Conservation (phyloP, 2,888 invertebrate species). For the Phymatocera aterrima region DNA sequence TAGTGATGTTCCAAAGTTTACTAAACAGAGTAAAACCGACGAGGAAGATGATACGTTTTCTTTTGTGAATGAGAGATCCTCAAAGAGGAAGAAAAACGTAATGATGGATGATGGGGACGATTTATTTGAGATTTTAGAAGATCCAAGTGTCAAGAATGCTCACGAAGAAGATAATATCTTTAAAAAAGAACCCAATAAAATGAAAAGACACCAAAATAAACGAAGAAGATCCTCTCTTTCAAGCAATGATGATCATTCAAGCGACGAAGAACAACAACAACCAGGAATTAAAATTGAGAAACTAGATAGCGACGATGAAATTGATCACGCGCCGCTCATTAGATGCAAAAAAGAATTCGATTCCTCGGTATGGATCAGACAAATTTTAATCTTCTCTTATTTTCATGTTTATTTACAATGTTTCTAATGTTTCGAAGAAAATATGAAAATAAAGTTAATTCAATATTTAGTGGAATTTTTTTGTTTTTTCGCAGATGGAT, state of each 20-base stretch:
- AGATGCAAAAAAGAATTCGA: conserved; percentile 30
- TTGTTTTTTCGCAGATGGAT: conserved; percentile 5
- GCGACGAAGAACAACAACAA: conserved; percentile 5
- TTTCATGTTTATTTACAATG: background rate
- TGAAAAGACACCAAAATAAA: background rate
- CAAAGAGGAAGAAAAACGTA: background rate
- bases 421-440: background rate
- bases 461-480: too few relatives aligned
- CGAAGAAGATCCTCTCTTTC: conserved; percentile 13
- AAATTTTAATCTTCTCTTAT: background rate
- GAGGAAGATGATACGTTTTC: conserved; percentile 12
- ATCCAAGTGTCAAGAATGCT: background rate
- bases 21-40: background rate
- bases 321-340: background rate
- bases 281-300: conserved; percentile 28
- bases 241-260: conserved; percentile 20
- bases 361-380: background rate
- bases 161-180: conserved; percentile 17
- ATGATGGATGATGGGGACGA: background rate
- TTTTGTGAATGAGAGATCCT: conserved; percentile 18
- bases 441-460: too few relatives aligned
- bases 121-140: conserved; percentile 26
- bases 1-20: background rate
- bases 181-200: background rate
- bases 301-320: background rate